A percentile compares a stretch with the other conserved stretches of the same genome.
phyloP scores from a whole-genome alignment of 2,797 vertebrate genomes.

The Neomorphus geoffroyi region DNA sequence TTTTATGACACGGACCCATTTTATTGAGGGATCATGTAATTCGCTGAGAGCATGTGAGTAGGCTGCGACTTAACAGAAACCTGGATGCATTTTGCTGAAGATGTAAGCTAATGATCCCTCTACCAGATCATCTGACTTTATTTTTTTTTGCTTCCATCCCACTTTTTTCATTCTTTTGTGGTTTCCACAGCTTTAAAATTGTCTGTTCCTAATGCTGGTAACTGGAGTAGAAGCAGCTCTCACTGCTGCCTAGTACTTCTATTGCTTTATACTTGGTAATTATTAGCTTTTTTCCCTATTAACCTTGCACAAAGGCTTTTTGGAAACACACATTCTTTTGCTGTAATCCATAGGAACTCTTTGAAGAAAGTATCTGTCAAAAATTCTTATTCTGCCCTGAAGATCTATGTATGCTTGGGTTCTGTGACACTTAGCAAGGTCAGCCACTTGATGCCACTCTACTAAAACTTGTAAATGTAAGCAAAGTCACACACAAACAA shows the following conservation, averaged over 20 bases:
- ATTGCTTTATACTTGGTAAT: background rate
- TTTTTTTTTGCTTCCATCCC: background rate
- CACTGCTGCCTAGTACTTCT: background rate
- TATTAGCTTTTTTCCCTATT: background rate
- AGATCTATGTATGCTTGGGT: background rate
- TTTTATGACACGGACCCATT: background rate
- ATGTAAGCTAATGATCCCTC: background rate
- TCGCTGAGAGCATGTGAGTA: background rate
- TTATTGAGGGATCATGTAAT: background rate
- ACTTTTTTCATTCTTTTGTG: background rate
- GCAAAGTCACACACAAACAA: background rate
- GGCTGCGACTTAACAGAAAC: background rate
- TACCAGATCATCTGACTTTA: background rate
- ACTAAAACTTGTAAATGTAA: background rate
- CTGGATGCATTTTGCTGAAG: background rate
- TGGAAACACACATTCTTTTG: background rate
- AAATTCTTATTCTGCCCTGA: background rate
- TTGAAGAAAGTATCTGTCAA: background rate
- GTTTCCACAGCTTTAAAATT: background rate
- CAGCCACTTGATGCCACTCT: background rate
- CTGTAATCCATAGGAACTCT: background rate
- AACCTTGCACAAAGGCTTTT: background rate
- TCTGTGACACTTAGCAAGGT: background rate
- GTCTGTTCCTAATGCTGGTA: background rate
- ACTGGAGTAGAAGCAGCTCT: background rate